Conservation (phyloP, 2,888 invertebrate genomes). For the Biston stratarius region DNA sequence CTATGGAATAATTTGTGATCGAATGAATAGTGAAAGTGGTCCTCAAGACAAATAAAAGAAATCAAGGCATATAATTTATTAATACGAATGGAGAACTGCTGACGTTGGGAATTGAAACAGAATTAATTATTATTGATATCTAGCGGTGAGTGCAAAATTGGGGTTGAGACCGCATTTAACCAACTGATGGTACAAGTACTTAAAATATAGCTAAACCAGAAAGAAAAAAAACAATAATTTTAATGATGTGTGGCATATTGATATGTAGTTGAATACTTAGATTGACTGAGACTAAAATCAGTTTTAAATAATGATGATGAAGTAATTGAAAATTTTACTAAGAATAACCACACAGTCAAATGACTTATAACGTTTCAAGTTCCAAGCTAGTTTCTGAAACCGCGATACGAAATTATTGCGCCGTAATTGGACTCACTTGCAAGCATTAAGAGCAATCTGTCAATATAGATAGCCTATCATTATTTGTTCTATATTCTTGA, state of each 20-base stretch:
- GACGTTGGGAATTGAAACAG: background rate
- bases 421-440: constrained; percentile 36
- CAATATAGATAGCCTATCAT: constrained; percentile 57
- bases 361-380: background rate
- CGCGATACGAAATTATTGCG: constrained; percentile 8
- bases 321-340: background rate
- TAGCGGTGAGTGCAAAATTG: too few relatives aligned
- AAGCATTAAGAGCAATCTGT: constrained; percentile 52
- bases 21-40: constrained; percentile 73
- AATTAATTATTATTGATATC: too few relatives aligned
- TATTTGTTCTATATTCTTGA: constrained; percentile 53
- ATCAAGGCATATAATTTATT: constrained; percentile 53
- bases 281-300: background rate
- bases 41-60: constrained; percentile 52
- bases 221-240: too few relatives aligned
- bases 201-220: too few relatives aligned
- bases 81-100: constrained; percentile 26
- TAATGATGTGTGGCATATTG: too few relatives aligned
- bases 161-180: too few relatives aligned
- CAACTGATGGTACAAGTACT: too few relatives aligned
- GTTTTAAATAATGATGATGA: too few relatives aligned
- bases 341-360: background rate
- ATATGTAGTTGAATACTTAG: background rate
- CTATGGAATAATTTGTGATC: constrained; percentile 64
- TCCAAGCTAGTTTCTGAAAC: constrained; percentile 10